Percentiles rank a stretch among this genome's conserved stretches.
Conservation (phyloP, 2,113 vertebrate genomes). For the Bombycilla garrulus region DNA sequence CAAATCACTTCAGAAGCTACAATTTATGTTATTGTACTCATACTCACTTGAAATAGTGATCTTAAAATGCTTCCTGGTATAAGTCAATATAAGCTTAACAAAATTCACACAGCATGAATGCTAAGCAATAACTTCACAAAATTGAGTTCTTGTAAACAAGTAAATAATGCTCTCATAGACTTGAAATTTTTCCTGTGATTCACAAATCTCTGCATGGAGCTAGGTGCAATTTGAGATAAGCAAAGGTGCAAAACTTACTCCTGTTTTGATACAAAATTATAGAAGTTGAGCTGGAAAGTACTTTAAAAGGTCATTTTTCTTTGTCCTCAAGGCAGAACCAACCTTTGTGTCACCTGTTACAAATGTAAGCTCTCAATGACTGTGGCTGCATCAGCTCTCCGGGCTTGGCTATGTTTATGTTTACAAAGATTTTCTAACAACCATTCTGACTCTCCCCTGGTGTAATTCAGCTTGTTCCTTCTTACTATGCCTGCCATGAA, state of each 20-base stretch:
- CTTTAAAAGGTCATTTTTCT: background rate
- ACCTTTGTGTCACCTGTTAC: background rate
- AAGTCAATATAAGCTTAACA: background rate
- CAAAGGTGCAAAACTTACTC: background rate
- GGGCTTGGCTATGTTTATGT: background rate
- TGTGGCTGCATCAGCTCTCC: background rate
- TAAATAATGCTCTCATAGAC: background rate
- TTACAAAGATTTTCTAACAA: conserved; percentile 23
- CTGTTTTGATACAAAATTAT: background rate
- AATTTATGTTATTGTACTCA: background rate
- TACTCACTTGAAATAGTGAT: background rate
- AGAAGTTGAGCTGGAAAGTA: background rate
- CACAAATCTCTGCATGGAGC: background rate
- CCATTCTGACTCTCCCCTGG: background rate
- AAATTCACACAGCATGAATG: background rate
- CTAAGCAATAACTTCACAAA: background rate
- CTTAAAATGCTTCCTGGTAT: background rate
- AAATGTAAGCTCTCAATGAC: background rate
- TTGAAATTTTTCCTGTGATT: background rate
- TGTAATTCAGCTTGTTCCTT: background rate
- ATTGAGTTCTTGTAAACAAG: background rate
- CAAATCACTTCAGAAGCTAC: background rate
- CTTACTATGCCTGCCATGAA: background rate
- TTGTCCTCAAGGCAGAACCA: conserved; percentile 1
- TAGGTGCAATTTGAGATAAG: background rate